Base-by-base conservation (phyloP, 1,140 invertebrate genomes). In the Drosophila ambigua region DNA sequence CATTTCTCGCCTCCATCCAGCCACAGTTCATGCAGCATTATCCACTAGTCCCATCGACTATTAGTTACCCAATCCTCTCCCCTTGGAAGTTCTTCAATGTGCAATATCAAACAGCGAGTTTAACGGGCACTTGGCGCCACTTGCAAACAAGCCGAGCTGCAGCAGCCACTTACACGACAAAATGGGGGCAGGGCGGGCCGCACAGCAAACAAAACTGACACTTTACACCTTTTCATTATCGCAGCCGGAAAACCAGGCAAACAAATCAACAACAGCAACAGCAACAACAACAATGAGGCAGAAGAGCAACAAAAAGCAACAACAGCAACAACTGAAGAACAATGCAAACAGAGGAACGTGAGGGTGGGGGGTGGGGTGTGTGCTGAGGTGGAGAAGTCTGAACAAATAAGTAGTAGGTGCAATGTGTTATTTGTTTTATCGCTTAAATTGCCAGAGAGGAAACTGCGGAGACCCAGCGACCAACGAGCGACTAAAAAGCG, bases 201-300 rank as follows among this genome's bases (percentile, higher is more conserved):
- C 73, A 67, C 35, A 15, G 53, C 72, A 72, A 83, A 87, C 83
- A 88, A 88, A 87, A 87, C 83, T 88, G 83, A 83, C 83, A 87
- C 73, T 88, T 87, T 83, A 83, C 83, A 87, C 83, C 83, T 87
- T 87, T 87, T 88, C 83, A 87, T 87, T 87, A 87, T 79, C 83
- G 85, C 64, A 51, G 46, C 41, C 55, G 31, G 31, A 35, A 58
- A 58, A 58, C 50, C 53, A 50, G 45, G 82, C 79, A 87, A 87
- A 79, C 81, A 81, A 85, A 87, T 85, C 80, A 83, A 72, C 73
- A 20, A 57, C 53, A 62, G 48, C 45, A 51, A 52, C 44, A 20
- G 2, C 20, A 20, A 20, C 20, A 2, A 1, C 59, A 57, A 67
- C 31, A 57, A 51, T 48, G 64, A 79, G 61, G 60, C 39, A 59